Base-by-base conservation (phyloP, 2,113 vertebrate species). In the Orthonyx spaldingii region DNA sequence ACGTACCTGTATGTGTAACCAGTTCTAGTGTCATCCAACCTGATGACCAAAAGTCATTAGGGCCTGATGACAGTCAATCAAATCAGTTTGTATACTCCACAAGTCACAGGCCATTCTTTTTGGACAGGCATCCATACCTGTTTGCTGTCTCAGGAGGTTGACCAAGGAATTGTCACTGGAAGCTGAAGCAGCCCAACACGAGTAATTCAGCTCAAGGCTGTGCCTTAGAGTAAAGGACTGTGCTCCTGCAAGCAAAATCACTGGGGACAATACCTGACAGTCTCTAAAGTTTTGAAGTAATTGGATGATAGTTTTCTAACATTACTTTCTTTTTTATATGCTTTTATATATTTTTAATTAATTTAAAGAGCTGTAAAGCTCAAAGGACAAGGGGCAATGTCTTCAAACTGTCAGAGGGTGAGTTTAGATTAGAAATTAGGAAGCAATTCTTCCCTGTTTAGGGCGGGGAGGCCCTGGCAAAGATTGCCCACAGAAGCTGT, bases 1-100 rank as follows among this genome's bases (percentile, higher is more conserved):
- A 3, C 1, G 0, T 65, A 18, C 14, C 33, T 1, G 2, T 63
- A 4, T 70, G 35, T 0, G 0, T 66, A 52, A 46, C 44, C 35
- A 28, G 22, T 50, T 52, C 10, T 39, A 37, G 7, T n/a, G 26
- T 53, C 37, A 49, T 82, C 57, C 57, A 87, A 0, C 59, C 46
- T 55, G 55, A 86, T 88, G 64, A 71, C 35, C 66, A 7, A 55
- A 92, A 84, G 56, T 69, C 64, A 33, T 78, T 59, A 84, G 57
- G 50, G 32, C 60, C 19, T 39, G 47, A 75, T 87, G 76, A 52
- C 69, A 75, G 39, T 44, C 89, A 47, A 78, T 88, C 50, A 89
- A 12, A 46, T 80, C 18, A 2, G 18, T 16, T 93, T 87, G 89
- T 92, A 37, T 55, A 30, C 37, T 80, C 41, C 13, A 7, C 28